These are phyloP conservation scores for Actinemys pallida DNA, from an alignment of 2,113 vertebrate genomes.

Conservation along the genomic window DNA sequence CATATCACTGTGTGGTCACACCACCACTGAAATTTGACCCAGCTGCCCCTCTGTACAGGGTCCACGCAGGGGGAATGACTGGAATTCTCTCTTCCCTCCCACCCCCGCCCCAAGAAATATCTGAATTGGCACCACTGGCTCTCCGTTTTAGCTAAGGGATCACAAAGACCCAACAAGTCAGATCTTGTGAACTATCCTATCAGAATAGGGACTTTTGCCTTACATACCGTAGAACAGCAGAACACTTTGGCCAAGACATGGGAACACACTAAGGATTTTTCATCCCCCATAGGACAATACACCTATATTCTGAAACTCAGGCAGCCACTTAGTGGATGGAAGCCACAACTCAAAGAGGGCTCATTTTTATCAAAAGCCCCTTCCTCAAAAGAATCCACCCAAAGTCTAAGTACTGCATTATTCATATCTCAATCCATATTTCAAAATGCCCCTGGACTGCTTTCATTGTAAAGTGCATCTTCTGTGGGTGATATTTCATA, in stretches of 20 bases:
- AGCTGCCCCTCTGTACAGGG: too few relatives aligned
- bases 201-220: neutral
- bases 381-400: neutral
- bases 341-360: neutral
- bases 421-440: neutral
- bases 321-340: neutral
- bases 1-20: too few relatives aligned
- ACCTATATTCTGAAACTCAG: neutral
- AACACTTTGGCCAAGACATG: neutral
- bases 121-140: too few relatives aligned
- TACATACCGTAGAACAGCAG: neutral
- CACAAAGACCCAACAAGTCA: neutral
- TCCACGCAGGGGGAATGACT: too few relatives aligned
- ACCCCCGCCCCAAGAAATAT: too few relatives aligned
- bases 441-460: neutral
- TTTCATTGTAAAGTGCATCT: neutral
- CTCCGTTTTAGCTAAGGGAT: neutral
- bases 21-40: too few relatives aligned
- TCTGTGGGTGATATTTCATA: slow-evolving; percentile 5
- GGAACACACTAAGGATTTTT: neutral
- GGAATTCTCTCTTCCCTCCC: too few relatives aligned
- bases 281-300: neutral
- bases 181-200: neutral
- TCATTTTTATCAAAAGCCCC: neutral
- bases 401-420: neutral